Base-by-base conservation (phyloP, 1,140 invertebrate genomes). In the Drosophila busckii region DNA sequence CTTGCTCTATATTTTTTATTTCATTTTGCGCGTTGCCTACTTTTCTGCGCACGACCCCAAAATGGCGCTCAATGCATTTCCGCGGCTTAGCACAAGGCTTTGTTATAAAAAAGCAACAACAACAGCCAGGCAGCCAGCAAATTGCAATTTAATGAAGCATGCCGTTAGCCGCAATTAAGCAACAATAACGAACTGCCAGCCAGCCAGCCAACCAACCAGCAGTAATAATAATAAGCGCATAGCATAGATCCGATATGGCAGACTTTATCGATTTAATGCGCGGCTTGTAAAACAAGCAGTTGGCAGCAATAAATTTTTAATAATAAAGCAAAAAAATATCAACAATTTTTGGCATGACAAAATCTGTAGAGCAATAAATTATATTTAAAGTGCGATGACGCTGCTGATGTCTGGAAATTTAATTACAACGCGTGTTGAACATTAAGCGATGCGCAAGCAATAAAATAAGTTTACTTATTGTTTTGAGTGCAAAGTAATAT, bases 91-190 rank as follows among this genome's bases (percentile, higher is more conserved):
- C 53, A 25, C 32, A 29, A 41, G 28, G 26, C 34, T 52, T 53
- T 49, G 50, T 35, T 29, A 28, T 68, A 48, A 68, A 50, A 61
- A 54, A 41, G n/a, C n/a, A n/a, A n/a, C n/a, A n/a, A n/a, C n/a
- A n/a, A n/a, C n/a, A n/a, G n/a, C n/a, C n/a, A n/a, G n/a, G n/a
- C n/a, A n/a, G n/a, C n/a, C n/a, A n/a, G n/a, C n/a, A n/a, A 75
- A 80, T 69, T 69, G 75, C 59, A 80, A 69, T 80, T 80, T 82
- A 82, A 80, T 80, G 75, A 82, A 73, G 58, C 73, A 52, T 66
- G 53, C 55, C 75, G 54, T 68, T 66, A 53, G 58, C 68, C 64
- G 46, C 65, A 69, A 73, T 80, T 80, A 80, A 46, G 64, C 73
- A 49, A 34, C 62, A 67, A 67, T 52, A 70, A 64, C 46, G 31